A percentile compares a stretch with the other conserved stretches of the same genome.
Conservation (phyloP, 2,113 vertebrate genomes). For the Atherinomorus stipes region DNA sequence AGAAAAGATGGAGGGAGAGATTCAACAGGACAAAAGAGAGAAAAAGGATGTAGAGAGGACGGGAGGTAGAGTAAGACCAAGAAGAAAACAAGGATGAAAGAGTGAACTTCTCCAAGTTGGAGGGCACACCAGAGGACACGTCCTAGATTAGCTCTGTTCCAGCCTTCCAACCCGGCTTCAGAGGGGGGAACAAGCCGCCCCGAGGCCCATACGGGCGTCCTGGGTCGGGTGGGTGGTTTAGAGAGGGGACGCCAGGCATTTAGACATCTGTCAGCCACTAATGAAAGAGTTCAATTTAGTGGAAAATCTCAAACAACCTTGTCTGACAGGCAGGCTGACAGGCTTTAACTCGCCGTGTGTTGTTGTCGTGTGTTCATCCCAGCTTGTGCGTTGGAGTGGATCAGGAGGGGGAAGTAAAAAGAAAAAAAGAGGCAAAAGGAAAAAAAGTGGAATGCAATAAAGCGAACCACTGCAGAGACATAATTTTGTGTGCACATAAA, state of each 20-base stretch:
- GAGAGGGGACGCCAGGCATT: conserved; percentile 58
- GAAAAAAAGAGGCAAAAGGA: conserved; percentile 10
- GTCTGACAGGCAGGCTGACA: conserved; percentile 71
- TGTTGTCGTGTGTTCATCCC: conserved; percentile 18
- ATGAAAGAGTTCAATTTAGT: conserved; percentile 83
- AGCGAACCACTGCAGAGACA: conserved; percentile 35
- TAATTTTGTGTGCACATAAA: conserved; percentile 38
- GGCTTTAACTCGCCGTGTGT: conserved; percentile 67
- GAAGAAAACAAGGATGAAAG: conserved; percentile 41
- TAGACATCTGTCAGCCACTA: conserved; percentile 80
- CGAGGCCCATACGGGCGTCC: conserved; percentile 39
- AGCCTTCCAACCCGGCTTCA: conserved; percentile 32
- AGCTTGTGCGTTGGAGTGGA: conserved; percentile 42
- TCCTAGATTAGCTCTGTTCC: conserved; percentile 69
- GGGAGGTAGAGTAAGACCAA: conserved; percentile 20
- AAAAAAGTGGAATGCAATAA: conserved; percentile 50
- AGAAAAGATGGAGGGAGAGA: conserved; percentile 29
- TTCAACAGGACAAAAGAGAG: conserved; percentile 30
- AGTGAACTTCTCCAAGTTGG: conserved; percentile 59
- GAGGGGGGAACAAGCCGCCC: conserved; percentile 35
- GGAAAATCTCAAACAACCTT: conserved; percentile 81
- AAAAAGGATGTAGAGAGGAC: conserved; percentile 5
- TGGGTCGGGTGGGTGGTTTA: neutral
- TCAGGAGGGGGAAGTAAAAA: conserved; percentile 13
- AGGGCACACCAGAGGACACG: conserved; percentile 76